Conservation (phyloP, 2,888 invertebrate species). For the Pseudeuparius sepicola region DNA sequence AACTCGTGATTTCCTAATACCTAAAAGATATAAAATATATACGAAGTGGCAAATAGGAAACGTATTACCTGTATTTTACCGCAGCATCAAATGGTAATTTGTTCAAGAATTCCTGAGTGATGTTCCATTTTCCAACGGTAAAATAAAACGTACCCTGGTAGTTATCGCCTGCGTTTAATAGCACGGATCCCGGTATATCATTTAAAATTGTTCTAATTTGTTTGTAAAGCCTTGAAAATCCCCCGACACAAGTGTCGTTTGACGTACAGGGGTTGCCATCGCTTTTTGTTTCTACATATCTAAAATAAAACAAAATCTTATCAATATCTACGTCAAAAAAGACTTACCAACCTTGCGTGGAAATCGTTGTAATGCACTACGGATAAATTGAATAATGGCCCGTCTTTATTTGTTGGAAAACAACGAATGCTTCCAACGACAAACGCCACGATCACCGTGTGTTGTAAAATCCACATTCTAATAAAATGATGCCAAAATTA, state of each 20-base stretch:
- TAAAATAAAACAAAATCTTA: background rate
- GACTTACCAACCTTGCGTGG: slow-evolving; percentile 39
- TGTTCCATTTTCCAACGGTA: slow-evolving; percentile 57
- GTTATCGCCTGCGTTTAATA: slow-evolving; percentile 73
- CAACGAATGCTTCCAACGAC: no score
- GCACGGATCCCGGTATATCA: slow-evolving; percentile 45
- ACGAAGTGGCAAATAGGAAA: background rate
- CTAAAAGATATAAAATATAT: no score
- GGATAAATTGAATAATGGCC: slow-evolving; percentile 42
- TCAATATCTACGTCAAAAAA: slow-evolving; percentile 32
- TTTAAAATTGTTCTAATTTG: slow-evolving; percentile 41
- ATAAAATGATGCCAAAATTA: no score
- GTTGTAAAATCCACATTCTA: no score
- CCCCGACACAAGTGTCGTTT: slow-evolving; percentile 51
- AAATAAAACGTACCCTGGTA: slow-evolving; percentile 80
- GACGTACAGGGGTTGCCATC: background rate
- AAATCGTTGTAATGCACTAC: slow-evolving; percentile 48
- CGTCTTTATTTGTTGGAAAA: no score
- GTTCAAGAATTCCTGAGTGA: slow-evolving; percentile 65
- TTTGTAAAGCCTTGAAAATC: slow-evolving; percentile 53
- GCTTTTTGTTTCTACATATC: background rate
- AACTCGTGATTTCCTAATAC: slow-evolving; percentile 83
- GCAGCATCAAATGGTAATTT: slow-evolving; percentile 63
- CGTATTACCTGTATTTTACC: slow-evolving; percentile 40
- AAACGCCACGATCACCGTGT: no score